These are phyloP conservation scores for Catajapyx aquilonaris DNA, from an alignment of 1,140 invertebrate genomes.

Conservation along the genomic window DNA sequence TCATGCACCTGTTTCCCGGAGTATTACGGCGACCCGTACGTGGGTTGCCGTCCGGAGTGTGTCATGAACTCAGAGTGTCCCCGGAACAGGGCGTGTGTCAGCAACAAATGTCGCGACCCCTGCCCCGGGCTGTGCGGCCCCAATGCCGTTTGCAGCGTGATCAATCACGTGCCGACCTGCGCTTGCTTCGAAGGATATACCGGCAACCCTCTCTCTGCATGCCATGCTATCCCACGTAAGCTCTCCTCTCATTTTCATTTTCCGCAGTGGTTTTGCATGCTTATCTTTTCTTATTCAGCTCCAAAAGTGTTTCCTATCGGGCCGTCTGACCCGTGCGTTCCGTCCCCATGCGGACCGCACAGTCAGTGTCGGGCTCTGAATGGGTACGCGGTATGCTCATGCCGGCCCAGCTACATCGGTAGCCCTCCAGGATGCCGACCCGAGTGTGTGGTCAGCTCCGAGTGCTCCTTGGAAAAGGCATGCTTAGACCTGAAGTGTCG, in stretches of 20 bases:
- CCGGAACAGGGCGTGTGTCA: slow-evolving; percentile 44
- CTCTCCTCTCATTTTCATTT: no score
- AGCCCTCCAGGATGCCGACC: slow-evolving; percentile 46
- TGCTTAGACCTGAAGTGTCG: no score
- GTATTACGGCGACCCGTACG: slow-evolving; percentile 33
- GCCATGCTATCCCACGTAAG: no score
- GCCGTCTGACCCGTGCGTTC: no score
- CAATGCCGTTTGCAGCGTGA: slow-evolving; percentile 49
- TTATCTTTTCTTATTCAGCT: no score
- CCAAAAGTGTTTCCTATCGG: no score
- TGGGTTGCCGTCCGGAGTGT: slow-evolving; percentile 52
- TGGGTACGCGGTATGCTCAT: slow-evolving; percentile 55
- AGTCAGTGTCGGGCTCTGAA: slow-evolving; percentile 49
- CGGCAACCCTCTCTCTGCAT: slow-evolving; percentile 57
- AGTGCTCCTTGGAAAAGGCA: no score
- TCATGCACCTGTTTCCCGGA: slow-evolving; percentile 40
- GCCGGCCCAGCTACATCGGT: slow-evolving; percentile 53
- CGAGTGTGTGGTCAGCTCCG: no score
- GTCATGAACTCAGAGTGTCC: slow-evolving; percentile 46
- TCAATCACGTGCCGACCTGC: slow-evolving; percentile 48
- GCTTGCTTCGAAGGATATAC: slow-evolving; percentile 43
- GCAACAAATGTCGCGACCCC: no score
- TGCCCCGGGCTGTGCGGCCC: slow-evolving; percentile 52
- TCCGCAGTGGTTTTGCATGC: no score
- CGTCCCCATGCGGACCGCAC: slow-evolving; percentile 57